Base-by-base conservation (phyloP, 2,888 invertebrate species). In the Gonocerus acuteangulatus region DNA sequence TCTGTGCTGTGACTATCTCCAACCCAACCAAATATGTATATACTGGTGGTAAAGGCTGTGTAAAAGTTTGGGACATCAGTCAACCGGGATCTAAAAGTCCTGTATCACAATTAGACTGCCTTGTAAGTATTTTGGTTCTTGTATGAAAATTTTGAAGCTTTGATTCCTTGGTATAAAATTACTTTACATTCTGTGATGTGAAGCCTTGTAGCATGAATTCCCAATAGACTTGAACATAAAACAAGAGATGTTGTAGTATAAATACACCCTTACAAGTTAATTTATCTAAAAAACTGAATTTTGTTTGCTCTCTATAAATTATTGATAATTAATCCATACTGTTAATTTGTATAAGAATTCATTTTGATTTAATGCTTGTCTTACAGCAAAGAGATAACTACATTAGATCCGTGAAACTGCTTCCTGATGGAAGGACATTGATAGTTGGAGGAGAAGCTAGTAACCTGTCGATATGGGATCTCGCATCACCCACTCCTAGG, bases 1-100 rank as follows among this genome's bases (percentile, higher is more conserved):
- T 95, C 22, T 95, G 95, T 76, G 95, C 95, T 36, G 96, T 96
- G 52, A 95, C 95, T 63, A 94, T 96, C 71, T 91, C 92, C 65
- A 90, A 90, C 75, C 90, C 92, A 63, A 90, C 91, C 56, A 89
- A 89, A 74, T 89, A 90, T 76, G 91, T 93, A 54, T 95, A 95
- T 79, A 95, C 95, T 2, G 95, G 94, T 48, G 95, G 94, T 69
- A 95, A 94, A 77, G 95, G 95, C 65, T 92, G 95, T 77, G 95
- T 96, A 69, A 96, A 96, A 77, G 93, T 95, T 63, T 95, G 95
- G 95, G 94, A 95, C 77, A 93, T 94, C 75, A 87, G 88, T 75
- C 91, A 91, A 73, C 88, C 90, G 23, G 86, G 85, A 65, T 82
- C 81, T 69, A 91, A 91, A 74, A 87, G 84, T 70, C 91, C 93